Percentiles rank a stretch among this genome's conserved stretches.
phyloP scores from a whole-genome alignment of 2,113 vertebrate genomes.

The Salvelinus alpinus region DNA sequence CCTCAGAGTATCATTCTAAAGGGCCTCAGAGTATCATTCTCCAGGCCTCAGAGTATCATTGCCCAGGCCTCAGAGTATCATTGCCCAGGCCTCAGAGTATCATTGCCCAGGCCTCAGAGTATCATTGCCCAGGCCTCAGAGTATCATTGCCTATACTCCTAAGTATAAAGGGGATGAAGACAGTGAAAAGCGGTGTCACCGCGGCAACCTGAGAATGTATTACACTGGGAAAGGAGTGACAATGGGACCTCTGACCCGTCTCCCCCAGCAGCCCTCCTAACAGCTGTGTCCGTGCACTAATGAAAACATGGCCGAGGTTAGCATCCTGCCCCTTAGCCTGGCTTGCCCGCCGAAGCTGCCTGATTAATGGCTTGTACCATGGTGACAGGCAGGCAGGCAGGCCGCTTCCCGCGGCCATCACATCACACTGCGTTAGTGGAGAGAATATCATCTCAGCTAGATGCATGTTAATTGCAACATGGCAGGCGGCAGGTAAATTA shows the following conservation, averaged over 20 bases:
- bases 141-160: no score
- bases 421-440: no score
- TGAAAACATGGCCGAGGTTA: slow-evolving; percentile 6
- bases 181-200: background rate
- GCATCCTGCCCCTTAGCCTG: background rate
- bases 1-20: no score
- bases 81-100: no score
- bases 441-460: no score
- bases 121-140: no score
- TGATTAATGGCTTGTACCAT: background rate
- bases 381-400: background rate
- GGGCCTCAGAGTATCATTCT: no score
- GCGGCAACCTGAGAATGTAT: background rate
- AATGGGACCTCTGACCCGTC: background rate
- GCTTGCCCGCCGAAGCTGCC: background rate
- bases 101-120: no score
- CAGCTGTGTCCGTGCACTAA: background rate
- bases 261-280: background rate
- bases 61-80: no score
- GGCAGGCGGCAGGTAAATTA: background rate
- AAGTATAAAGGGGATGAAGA: background rate
- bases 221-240: slow-evolving; percentile 7
- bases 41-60: no score
- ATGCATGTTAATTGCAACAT: background rate
- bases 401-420: background rate